phyloP scores from a whole-genome alignment of 2,888 invertebrate species.

The Cerastis rubricosa region DNA sequence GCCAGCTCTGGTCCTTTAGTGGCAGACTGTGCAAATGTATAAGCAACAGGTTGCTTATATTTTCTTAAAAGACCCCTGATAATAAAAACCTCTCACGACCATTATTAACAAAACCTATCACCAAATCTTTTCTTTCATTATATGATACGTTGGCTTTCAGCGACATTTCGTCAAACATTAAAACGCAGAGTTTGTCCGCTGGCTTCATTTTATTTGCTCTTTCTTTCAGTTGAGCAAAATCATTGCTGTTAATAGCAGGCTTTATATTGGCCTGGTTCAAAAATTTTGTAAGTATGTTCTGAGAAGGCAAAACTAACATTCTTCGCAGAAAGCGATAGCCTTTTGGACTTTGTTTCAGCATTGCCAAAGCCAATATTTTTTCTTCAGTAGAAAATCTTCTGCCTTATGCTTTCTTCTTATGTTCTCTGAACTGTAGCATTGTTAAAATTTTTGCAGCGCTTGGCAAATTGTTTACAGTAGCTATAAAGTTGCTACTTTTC shows the following conservation, averaged over 20 bases:
- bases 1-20: no score
- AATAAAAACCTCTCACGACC: no score
- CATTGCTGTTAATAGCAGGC: constrained; percentile 12
- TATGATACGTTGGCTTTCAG: no score
- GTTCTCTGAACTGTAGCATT: constrained; percentile 13
- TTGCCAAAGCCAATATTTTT: constrained; percentile 34
- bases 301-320: constrained; percentile 26
- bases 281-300: not conserved
- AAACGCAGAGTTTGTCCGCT: not conserved
- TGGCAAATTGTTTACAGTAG: constrained; percentile 11
- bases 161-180: not conserved
- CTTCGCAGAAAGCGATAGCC: constrained; percentile 29
- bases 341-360: constrained; percentile 33
- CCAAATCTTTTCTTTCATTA: no score
- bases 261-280: constrained; percentile 20
- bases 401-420: constrained; percentile 22
- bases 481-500: constrained; percentile 6
- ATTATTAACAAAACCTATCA: no score
- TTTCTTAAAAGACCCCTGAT: no score
- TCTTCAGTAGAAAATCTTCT: constrained; percentile 25
- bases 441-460: constrained; percentile 13
- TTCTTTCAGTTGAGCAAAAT: constrained; percentile 10
- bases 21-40: no score
- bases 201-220: not conserved
- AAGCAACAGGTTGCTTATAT: no score